A percentile compares a stretch with the other conserved stretches of the same genome.
Evolutionary conservation across 2,113 vertebrate species (phyloP).

Genomic region (Taxidea taxus): DNA sequence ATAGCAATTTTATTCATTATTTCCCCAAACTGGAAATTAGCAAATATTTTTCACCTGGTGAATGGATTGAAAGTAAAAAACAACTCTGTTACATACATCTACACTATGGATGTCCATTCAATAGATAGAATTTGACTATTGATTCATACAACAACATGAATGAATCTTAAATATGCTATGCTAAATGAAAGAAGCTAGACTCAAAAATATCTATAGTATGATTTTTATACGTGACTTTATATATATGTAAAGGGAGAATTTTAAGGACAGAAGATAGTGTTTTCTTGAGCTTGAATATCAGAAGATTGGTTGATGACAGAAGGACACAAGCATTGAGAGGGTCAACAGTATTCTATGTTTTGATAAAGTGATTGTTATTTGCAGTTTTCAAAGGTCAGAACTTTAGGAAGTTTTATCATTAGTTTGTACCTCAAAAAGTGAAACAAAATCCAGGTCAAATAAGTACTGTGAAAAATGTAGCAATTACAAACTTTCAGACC

Average conservation of each 20-base stretch:
- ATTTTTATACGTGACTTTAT: not conserved
- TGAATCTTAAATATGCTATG: not conserved
- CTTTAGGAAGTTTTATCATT: not conserved
- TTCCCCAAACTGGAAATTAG: not conserved
- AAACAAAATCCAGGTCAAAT: not conserved
- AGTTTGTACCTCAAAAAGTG: not conserved
- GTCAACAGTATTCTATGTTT: not conserved
- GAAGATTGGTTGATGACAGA: not conserved
- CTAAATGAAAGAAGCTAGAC: not conserved
- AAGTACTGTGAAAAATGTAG: not conserved
- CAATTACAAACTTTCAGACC: not conserved
- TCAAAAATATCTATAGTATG: not conserved
- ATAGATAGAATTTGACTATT: not conserved
- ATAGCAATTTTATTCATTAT: not conserved
- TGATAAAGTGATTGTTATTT: not conserved
- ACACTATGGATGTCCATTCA: not conserved
- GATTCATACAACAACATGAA: not conserved
- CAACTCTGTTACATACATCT: not conserved
- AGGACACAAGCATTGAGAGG: not conserved
- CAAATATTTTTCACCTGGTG: not conserved
- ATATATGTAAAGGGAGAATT: not conserved
- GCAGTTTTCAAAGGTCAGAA: not conserved
- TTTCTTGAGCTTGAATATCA: not conserved
- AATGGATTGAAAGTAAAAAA: not conserved
- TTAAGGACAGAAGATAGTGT: not conserved